Conservation (phyloP, 2,888 invertebrate genomes). For the Panorpa germanica region DNA sequence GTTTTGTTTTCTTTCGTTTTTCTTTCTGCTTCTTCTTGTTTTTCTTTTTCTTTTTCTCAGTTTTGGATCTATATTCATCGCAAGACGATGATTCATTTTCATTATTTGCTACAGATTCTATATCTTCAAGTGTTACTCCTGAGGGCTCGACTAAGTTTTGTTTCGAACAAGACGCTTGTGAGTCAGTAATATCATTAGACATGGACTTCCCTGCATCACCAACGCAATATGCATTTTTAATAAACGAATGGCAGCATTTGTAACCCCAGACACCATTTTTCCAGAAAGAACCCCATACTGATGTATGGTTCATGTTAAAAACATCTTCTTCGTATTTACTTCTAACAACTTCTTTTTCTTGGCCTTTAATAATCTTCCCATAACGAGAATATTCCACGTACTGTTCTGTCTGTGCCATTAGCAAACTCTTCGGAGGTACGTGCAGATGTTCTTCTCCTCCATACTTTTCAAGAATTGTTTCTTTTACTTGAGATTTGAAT, state of each 20-base stretch:
- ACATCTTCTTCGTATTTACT: conserved; percentile 92
- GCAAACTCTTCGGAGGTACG: conserved; percentile 70
- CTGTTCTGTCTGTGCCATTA: conserved; percentile 87
- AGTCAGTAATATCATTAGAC: no score
- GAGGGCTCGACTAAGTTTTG: no score
- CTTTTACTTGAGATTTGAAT: conserved; percentile 66
- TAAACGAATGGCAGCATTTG: conserved; percentile 83
- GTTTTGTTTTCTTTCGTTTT: conserved; percentile 19
- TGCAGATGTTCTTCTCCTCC: conserved; percentile 88
- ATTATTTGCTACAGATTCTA: no score
- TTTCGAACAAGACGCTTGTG: no score
- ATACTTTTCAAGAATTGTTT: conserved; percentile 76
- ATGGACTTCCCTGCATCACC: no score
- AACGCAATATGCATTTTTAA: conserved; percentile 79
- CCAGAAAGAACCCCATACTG: conserved; percentile 96
- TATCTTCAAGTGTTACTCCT: no score
- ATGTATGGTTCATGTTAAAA: conserved; percentile 78
- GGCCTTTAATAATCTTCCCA: conserved; percentile 72
- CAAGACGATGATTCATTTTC: no score
- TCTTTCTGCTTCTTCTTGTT: conserved; percentile 26
- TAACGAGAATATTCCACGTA: conserved; percentile 91
- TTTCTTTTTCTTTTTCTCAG: conserved; percentile 30
- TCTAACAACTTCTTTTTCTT: conserved; percentile 67
- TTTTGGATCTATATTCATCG: conserved; percentile 18
- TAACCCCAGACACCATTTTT: conserved; percentile 86